A percentile compares a stretch with the other conserved stretches of the same genome.
Evolutionary conservation across 2,113 vertebrate species (phyloP).

Genomic region (Merops nubicus): DNA sequence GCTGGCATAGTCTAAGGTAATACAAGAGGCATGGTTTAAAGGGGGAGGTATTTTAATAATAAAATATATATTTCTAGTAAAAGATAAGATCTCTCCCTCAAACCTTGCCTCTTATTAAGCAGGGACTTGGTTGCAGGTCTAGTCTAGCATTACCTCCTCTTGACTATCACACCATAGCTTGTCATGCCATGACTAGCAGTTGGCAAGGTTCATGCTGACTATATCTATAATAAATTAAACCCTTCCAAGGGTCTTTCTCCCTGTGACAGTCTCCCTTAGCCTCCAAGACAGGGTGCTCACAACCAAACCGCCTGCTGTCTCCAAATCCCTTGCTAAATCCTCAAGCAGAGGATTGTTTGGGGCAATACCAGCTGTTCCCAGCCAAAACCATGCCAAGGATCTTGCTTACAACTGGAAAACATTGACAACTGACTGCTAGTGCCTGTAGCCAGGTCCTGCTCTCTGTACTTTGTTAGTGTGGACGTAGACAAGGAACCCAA

Average conservation of each 20-base stretch:
- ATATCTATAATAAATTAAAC: neutral
- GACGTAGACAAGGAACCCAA: neutral
- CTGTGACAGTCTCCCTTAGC: neutral
- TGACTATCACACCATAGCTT: neutral
- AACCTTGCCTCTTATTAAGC: neutral
- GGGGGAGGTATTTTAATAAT: slow-evolving; percentile 33
- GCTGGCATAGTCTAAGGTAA: neutral
- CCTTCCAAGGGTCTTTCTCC: neutral
- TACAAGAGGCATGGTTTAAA: slow-evolving; percentile 25
- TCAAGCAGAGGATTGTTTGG: neutral
- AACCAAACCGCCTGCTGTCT: neutral
- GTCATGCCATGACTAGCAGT: neutral
- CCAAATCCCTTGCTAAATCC: neutral
- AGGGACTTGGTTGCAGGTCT: neutral
- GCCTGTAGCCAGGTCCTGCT: neutral
- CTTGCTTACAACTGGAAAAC: neutral
- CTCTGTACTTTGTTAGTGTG: neutral
- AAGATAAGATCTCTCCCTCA: slow-evolving; percentile 6
- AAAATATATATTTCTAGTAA: slow-evolving; percentile 59
- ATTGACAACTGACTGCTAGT: neutral
- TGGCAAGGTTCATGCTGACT: neutral
- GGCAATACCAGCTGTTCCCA: neutral
- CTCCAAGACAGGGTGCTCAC: neutral
- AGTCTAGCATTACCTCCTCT: neutral
- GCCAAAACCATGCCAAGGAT: neutral